A percentile compares a stretch with the other conserved stretches of the same genome.
Conservation (phyloP, 2,888 invertebrate genomes). For the Omphaloscelis lunosa region DNA sequence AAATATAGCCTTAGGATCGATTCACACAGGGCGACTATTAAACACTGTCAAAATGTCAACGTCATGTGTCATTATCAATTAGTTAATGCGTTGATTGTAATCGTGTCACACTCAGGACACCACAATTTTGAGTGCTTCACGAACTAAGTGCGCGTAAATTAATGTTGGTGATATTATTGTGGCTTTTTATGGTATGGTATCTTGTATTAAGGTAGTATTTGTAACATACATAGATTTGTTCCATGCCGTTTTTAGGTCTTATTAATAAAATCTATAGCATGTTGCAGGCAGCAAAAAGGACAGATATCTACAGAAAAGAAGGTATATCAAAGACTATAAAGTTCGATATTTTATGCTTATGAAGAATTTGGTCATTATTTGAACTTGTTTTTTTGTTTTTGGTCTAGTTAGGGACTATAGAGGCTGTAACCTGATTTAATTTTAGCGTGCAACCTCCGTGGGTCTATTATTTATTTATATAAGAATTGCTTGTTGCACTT, state of each 20-base stretch:
- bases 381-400: not conserved
- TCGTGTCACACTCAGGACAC: conserved; percentile 8
- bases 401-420: not conserved
- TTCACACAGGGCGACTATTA: conserved; percentile 35
- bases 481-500: too few species aligned
- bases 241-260: not conserved
- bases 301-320: not conserved
- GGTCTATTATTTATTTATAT: too few species aligned
- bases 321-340: not conserved
- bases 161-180: not conserved
- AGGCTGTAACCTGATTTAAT: too few species aligned
- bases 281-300: not conserved
- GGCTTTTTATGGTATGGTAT: not conserved
- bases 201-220: not conserved
- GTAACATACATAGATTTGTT: not conserved
- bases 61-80: conserved; percentile 61
- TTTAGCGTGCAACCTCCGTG: too few species aligned
- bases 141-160: conserved; percentile 25
- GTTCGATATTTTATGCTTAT: not conserved
- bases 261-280: not conserved
- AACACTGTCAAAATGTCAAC: conserved; percentile 45
- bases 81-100: conserved; percentile 52
- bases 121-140: conserved; percentile 15
- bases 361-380: not conserved
- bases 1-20: conserved; percentile 40